Conservation (phyloP, 2,113 vertebrate genomes). For the Callospermophilus lateralis region DNA sequence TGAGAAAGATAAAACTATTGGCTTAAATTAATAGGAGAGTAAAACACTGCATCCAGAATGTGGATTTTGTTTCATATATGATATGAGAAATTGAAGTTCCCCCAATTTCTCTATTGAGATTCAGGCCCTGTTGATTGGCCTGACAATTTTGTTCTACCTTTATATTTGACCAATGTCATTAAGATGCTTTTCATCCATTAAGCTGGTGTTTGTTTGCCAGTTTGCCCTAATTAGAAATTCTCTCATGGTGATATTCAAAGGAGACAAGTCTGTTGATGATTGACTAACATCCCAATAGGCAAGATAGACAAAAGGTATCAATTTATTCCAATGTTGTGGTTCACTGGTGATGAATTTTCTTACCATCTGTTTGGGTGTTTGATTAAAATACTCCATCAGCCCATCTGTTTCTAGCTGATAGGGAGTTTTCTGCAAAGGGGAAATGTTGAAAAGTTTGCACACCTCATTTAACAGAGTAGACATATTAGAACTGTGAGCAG, state of each 20-base stretch:
- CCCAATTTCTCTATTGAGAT: neutral
- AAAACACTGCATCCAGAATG: neutral
- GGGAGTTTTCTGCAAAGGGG: slow-evolving; percentile 65
- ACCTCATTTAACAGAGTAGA: slow-evolving; percentile 86
- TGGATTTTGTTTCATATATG: neutral
- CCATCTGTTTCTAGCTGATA: slow-evolving; percentile 88
- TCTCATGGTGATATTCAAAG: slow-evolving; percentile 61
- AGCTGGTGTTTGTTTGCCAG: neutral
- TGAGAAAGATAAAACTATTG: neutral
- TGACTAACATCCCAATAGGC: slow-evolving; percentile 78
- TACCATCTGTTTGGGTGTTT: slow-evolving; percentile 86
- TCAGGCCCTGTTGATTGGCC: neutral
- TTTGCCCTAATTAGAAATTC: slow-evolving; percentile 66
- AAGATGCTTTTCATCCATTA: slow-evolving; percentile 36
- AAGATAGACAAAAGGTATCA: slow-evolving; percentile 85
- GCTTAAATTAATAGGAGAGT: neutral
- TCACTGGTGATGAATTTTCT: slow-evolving; percentile 86
- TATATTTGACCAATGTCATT: slow-evolving; percentile 47
- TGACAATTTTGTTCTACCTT: slow-evolving; percentile 4
- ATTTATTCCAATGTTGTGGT: slow-evolving; percentile 84
- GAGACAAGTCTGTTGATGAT: slow-evolving; percentile 72
- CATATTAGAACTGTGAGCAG: slow-evolving; percentile 81
- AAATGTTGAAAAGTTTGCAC: slow-evolving; percentile 81
- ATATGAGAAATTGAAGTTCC: neutral
- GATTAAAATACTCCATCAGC: slow-evolving; percentile 84